Evolutionary conservation across 2,888 invertebrate species (phyloP).

Genomic region (Cheilosia urbana): DNA sequence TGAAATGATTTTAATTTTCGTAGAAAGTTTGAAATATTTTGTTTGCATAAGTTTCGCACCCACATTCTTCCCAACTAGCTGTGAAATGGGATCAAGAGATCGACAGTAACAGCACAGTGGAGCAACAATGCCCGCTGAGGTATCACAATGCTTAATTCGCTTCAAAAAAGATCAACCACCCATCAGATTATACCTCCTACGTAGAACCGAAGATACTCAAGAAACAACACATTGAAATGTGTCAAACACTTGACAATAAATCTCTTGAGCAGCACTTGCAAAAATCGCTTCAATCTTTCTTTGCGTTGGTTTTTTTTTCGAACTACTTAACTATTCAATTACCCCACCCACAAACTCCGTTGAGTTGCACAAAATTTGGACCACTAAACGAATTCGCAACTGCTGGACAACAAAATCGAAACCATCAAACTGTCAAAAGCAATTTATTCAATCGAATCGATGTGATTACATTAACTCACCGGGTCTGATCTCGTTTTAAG

Average conservation of each 20-base stretch:
- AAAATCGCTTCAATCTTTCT: neutral
- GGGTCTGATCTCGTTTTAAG: constrained; percentile 17
- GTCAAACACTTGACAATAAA: constrained; percentile 41
- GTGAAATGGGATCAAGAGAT: constrained; percentile 33
- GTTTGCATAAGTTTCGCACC: constrained; percentile 18
- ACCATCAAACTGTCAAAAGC: constrained; percentile 55
- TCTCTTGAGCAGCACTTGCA: constrained; percentile 6
- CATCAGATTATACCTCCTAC: constrained; percentile 28
- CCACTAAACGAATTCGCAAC: constrained; percentile 24
- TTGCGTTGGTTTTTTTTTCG: neutral
- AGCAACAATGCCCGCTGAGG: neutral
- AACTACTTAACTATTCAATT: constrained; percentile 26
- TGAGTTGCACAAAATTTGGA: constrained; percentile 24
- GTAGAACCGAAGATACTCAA: neutral
- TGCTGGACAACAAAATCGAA: constrained; percentile 40
- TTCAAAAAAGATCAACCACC: constrained; percentile 16
- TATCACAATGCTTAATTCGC: constrained; percentile 29
- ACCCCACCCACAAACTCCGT: constrained; percentile 25
- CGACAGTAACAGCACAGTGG: too few species aligned
- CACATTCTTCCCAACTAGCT: neutral
- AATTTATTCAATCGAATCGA: constrained; percentile 54
- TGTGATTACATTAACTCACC: constrained; percentile 32
- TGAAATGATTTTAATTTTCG: neutral
- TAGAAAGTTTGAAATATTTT: neutral
- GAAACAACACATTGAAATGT: constrained; percentile 27